phyloP scores from a whole-genome alignment of 2,113 vertebrate genomes.

The Silurus asotus region DNA sequence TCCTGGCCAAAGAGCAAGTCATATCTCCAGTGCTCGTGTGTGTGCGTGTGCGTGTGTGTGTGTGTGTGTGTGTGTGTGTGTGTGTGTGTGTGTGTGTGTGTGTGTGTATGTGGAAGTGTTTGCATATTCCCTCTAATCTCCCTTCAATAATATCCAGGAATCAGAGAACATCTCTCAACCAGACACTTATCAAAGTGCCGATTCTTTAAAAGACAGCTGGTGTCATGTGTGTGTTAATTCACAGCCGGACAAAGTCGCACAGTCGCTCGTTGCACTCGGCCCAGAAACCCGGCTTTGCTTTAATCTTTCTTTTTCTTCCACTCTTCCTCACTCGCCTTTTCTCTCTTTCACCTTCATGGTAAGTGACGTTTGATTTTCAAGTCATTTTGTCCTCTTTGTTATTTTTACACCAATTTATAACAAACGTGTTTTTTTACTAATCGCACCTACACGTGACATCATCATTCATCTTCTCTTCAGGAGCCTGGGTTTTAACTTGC shows the following conservation, averaged over 20 bases:
- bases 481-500: background rate
- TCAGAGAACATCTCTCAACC: conserved; percentile 71
- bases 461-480: background rate
- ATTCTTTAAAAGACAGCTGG: conserved; percentile 81
- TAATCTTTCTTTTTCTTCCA: too few species aligned
- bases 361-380: conserved; percentile 62
- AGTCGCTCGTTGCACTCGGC: conserved; percentile 66
- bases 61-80: conserved; percentile 54
- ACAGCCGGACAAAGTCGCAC: conserved; percentile 67
- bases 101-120: conserved; percentile 53
- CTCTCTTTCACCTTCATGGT: conserved; percentile 57
- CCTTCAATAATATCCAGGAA: conserved; percentile 76
- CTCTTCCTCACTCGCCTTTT: too few species aligned
- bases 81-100: conserved; percentile 38
- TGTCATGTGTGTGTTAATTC: conserved; percentile 77
- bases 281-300: conserved; percentile 54
- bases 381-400: conserved; percentile 1
- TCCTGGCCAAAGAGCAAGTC: conserved; percentile 66
- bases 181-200: conserved; percentile 78
- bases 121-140: conserved; percentile 65
- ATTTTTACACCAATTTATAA: background rate
- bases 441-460: background rate
- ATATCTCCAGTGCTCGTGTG: conserved; percentile 61
- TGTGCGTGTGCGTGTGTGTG: conserved; percentile 50
- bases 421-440: background rate